These are phyloP conservation scores for Stomatorhinus walkeri DNA, from an alignment of 2,797 vertebrate genomes.

Conservation along the genomic window DNA sequence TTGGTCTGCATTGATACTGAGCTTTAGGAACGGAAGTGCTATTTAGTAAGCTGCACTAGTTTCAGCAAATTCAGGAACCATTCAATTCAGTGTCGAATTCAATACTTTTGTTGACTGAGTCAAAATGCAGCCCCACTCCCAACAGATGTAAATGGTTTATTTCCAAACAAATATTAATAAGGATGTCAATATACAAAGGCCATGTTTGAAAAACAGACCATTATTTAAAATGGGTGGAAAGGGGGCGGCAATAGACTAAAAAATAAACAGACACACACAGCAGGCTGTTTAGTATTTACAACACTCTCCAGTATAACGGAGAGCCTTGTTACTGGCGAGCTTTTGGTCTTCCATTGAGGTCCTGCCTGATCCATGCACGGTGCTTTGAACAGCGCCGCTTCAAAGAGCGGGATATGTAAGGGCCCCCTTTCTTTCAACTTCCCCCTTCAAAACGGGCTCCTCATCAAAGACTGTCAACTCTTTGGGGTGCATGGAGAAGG, in stretches of 20 bases:
- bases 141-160: background rate
- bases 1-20: background rate
- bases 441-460: constrained; percentile 84
- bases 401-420: constrained; percentile 83
- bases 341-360: constrained; percentile 55
- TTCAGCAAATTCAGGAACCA: background rate
- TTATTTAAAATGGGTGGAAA: background rate
- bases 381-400: constrained; percentile 73
- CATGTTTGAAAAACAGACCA: background rate
- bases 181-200: background rate
- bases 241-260: background rate
- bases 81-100: background rate
- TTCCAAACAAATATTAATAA: background rate
- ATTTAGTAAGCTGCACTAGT: background rate
- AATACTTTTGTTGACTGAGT: background rate
- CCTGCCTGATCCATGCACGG: constrained; percentile 53
- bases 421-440: constrained; percentile 77
- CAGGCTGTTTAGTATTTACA: constrained; percentile 7
- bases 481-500: constrained; percentile 44
- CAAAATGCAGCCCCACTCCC: background rate
- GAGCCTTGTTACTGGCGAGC: constrained; percentile 46
- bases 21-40: background rate
- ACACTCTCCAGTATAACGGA: constrained; percentile 34
- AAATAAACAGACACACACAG: background rate
- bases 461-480: constrained; percentile 72